Evolutionary conservation across 1,140 invertebrate species (phyloP).

Genomic region (Lerema accius): DNA sequence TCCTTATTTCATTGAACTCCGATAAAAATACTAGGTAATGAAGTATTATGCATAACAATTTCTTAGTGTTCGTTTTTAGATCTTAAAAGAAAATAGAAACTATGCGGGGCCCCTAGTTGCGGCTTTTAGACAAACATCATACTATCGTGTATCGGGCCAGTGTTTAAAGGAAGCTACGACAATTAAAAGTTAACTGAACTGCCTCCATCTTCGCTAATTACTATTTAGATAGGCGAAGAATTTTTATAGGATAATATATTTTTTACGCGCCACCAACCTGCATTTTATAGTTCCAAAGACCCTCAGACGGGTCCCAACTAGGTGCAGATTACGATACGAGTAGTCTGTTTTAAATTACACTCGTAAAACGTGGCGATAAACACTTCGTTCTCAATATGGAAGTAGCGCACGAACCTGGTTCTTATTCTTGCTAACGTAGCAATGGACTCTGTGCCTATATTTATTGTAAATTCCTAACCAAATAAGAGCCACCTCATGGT

Average conservation of each 20-base stretch:
- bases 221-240: conserved; percentile 15
- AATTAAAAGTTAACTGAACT: conserved; percentile 42
- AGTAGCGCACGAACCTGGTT: neutral
- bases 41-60: too few relatives aligned
- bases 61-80: too few relatives aligned
- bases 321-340: neutral
- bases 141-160: conserved; percentile 4
- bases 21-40: too few relatives aligned
- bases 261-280: conserved; percentile 6
- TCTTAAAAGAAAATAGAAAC: neutral
- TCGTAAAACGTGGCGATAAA: neutral
- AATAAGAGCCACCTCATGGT: too few relatives aligned
- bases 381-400: neutral
- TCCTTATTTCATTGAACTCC: too few relatives aligned
- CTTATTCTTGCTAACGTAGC: neutral
- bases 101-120: conserved; percentile 43
- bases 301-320: neutral
- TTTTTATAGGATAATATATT: conserved; percentile 19
- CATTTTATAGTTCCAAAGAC: conserved; percentile 10
- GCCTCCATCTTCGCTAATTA: conserved; percentile 37
- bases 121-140: conserved; percentile 8
- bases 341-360: neutral
- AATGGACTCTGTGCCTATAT: neutral
- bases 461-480: too few relatives aligned
- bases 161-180: conserved; percentile 21